Conservation (phyloP, 2,888 invertebrate genomes). For the Cheilosia soror region DNA sequence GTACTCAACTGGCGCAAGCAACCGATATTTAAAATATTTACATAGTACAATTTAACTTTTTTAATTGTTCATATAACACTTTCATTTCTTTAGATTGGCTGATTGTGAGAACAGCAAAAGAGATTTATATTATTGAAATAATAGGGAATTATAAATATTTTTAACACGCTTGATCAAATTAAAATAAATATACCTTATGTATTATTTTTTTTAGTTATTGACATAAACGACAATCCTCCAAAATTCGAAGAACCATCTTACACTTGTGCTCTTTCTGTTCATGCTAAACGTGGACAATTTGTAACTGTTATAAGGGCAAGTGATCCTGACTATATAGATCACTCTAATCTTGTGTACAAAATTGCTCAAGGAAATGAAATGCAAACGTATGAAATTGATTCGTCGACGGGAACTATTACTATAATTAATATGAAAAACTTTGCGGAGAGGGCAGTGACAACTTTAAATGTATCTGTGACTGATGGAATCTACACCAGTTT, state of each 20-base stretch:
- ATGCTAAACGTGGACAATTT: slow-evolving; percentile 93
- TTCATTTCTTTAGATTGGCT: too few species aligned
- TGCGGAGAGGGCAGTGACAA: slow-evolving; percentile 86
- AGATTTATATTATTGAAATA: too few species aligned
- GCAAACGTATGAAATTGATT: slow-evolving; percentile 89
- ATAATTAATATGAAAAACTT: slow-evolving; percentile 91
- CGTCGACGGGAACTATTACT: slow-evolving; percentile 86
- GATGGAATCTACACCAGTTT: slow-evolving; percentile 98
- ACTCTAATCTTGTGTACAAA: slow-evolving; percentile 89
- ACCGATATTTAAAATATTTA: too few species aligned
- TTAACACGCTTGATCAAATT: neutral
- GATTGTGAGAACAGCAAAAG: too few species aligned
- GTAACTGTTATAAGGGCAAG: slow-evolving; percentile 94
- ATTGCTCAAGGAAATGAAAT: slow-evolving; percentile 92
- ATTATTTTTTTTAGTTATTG: slow-evolving; percentile 86
- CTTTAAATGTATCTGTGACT: slow-evolving; percentile 96
- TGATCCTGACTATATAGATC: slow-evolving; percentile 93
- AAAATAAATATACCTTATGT: neutral
- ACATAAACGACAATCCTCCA: slow-evolving; percentile 96
- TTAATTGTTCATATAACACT: too few species aligned
- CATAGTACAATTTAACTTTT: too few species aligned
- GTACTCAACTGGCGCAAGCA: too few species aligned
- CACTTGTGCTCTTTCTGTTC: slow-evolving; percentile 90
- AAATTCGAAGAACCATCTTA: slow-evolving; percentile 93
- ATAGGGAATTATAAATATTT: too few species aligned